phyloP scores from a whole-genome alignment of 1,140 invertebrate species.

The Drosophila pruinosa region DNA sequence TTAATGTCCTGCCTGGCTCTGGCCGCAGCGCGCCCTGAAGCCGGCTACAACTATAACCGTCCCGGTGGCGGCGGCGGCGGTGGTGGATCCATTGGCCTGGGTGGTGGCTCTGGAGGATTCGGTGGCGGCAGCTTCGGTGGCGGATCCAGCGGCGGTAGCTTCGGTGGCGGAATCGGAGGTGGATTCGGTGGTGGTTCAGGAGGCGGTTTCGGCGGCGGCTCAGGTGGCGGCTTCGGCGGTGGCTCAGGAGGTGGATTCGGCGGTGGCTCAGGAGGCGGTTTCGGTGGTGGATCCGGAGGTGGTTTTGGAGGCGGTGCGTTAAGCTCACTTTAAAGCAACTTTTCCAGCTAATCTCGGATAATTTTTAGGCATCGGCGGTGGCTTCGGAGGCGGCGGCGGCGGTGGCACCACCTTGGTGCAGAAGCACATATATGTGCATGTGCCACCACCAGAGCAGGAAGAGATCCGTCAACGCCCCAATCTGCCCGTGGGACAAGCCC shows the following conservation, averaged over 20 bases:
- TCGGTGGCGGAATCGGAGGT: slow-evolving; percentile 55
- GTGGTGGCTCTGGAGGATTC: slow-evolving; percentile 39
- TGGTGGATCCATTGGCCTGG: slow-evolving; percentile 46
- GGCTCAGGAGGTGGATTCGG: slow-evolving; percentile 74
- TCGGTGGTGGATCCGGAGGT: slow-evolving; percentile 66
- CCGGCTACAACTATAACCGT: slow-evolving; percentile 85
- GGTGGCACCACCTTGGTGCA: slow-evolving; percentile 86
- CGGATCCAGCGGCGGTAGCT: slow-evolving; percentile 39
- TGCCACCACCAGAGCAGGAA: slow-evolving; percentile 89
- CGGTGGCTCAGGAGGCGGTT: slow-evolving; percentile 58
- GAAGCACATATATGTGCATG: slow-evolving; percentile 92
- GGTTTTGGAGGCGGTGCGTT: slow-evolving; percentile 69
- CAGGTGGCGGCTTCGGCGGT: slow-evolving; percentile 48
- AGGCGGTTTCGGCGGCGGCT: slow-evolving; percentile 51
- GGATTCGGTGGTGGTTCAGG: slow-evolving; percentile 47
- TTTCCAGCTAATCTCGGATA: slow-evolving; percentile 10
- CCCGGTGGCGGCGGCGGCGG: slow-evolving; percentile 83
- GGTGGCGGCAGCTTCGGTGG: slow-evolving; percentile 67
- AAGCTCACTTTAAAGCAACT: slow-evolving; percentile 32
- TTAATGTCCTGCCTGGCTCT: slow-evolving; percentile 85
- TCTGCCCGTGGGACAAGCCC: slow-evolving; percentile 85
- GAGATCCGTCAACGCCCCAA: slow-evolving; percentile 85
- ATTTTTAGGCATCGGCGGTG: slow-evolving; percentile 79
- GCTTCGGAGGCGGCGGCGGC: slow-evolving; percentile 70
- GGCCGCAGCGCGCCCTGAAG: slow-evolving; percentile 85